phyloP scores from a whole-genome alignment of 2,797 vertebrate species.

The Eurystomus glaucurus region DNA sequence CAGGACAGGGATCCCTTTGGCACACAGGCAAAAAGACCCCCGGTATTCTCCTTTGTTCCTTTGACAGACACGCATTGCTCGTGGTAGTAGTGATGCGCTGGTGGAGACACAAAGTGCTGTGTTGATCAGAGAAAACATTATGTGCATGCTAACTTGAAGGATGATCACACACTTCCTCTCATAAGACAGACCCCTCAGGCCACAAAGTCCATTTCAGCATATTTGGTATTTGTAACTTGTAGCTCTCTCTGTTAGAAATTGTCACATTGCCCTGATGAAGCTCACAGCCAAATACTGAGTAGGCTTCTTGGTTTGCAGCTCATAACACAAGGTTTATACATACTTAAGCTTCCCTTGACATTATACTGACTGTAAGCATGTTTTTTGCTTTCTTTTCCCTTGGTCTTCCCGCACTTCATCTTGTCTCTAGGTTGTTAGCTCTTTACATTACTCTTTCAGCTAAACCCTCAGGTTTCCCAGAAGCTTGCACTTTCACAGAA shows the following conservation, averaged over 20 bases:
- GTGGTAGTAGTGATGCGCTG: conserved; percentile 28
- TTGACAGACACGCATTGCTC: conserved; percentile 19
- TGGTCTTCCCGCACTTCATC: not conserved
- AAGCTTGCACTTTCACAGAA: conserved; percentile 30
- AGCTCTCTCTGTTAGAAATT: conserved; percentile 19
- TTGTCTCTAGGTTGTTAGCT: conserved; percentile 10
- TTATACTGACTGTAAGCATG: not conserved
- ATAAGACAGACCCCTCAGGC: conserved; percentile 41
- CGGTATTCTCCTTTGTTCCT: conserved; percentile 23
- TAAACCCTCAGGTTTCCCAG: conserved; percentile 42
- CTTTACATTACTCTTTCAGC: conserved; percentile 1
- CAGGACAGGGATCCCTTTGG: conserved; percentile 24
- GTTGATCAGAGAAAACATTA: conserved; percentile 55
- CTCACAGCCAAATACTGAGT: not conserved
- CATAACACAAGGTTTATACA: not conserved
- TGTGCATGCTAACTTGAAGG: conserved; percentile 55
- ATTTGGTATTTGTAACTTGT: conserved; percentile 41
- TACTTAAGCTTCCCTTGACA: not conserved
- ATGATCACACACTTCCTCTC: conserved; percentile 54
- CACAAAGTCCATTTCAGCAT: conserved; percentile 38
- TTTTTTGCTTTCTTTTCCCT: not conserved
- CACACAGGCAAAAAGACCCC: not conserved
- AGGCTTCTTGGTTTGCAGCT: not conserved
- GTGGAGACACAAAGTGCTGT: conserved; percentile 22
- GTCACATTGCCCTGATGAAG: not conserved